These are phyloP conservation scores for Spialia ferax DNA, from an alignment of 2,888 invertebrate species.

Conservation along the genomic window DNA sequence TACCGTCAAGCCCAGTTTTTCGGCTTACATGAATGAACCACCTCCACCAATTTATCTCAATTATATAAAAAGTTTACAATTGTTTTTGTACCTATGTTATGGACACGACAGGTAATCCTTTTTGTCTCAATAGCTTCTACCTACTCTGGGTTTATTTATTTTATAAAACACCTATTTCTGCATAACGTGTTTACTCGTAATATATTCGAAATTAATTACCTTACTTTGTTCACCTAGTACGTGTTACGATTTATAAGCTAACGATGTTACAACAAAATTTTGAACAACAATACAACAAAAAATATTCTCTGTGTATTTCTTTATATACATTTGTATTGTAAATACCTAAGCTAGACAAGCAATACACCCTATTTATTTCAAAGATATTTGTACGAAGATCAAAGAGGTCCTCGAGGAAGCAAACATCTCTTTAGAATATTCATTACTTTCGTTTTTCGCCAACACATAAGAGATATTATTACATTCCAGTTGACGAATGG, in stretches of 20 bases:
- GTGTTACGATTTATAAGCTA: neutral
- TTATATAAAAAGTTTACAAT: neutral
- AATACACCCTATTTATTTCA: neutral
- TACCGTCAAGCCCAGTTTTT: too few relatives aligned
- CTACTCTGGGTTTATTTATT: too few relatives aligned
- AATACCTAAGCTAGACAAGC: neutral
- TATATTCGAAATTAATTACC: too few relatives aligned
- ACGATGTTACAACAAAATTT: neutral
- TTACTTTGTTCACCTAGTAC: too few relatives aligned
- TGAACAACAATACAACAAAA: neutral
- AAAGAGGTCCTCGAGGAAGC: neutral
- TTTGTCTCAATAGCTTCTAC: neutral
- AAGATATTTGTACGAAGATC: conserved; percentile 2
- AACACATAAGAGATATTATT: conserved; percentile 1
- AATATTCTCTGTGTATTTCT: neutral
- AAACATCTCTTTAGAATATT: conserved; percentile 7
- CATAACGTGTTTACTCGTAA: too few relatives aligned
- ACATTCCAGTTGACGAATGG: neutral
- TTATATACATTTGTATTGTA: neutral
- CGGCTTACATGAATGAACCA: too few relatives aligned
- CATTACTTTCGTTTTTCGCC: conserved; percentile 4
- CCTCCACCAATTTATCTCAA: neutral
- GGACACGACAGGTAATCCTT: neutral
- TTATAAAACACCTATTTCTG: too few relatives aligned
- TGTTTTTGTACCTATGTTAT: neutral